Evolutionary conservation across 2,113 vertebrate genomes (phyloP).

Genomic region (Ictalurus punctatus): DNA sequence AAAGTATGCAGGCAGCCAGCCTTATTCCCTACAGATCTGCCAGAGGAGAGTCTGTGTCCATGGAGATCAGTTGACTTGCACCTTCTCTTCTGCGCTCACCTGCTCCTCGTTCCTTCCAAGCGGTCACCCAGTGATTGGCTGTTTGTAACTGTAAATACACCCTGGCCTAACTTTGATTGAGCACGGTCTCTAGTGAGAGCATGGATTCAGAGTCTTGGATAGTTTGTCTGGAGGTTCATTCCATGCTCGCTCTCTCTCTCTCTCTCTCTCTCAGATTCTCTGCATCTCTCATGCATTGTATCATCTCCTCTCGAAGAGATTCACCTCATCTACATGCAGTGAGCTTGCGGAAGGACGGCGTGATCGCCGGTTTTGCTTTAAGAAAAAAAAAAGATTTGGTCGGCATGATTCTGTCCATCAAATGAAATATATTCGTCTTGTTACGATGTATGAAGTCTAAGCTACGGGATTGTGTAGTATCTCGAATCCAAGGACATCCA

Average conservation of each 20-base stretch:
- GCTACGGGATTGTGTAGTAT: neutral
- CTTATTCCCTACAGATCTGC: neutral
- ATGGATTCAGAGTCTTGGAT: neutral
- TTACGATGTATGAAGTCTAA: neutral
- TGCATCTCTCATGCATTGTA: neutral
- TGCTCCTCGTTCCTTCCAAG: neutral
- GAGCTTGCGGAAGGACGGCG: neutral
- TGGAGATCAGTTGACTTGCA: neutral
- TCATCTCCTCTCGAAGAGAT: neutral
- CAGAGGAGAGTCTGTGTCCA: neutral
- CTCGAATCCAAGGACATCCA: neutral
- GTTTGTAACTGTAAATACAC: constrained; percentile 1
- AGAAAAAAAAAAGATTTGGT: neutral
- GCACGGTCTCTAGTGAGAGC: neutral
- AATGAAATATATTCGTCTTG: neutral
- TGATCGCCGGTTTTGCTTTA: neutral
- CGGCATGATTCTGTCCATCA: neutral
- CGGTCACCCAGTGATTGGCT: neutral
- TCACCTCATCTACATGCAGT: neutral
- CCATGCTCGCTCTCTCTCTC: neutral
- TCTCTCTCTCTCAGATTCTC: neutral
- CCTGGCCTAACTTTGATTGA: neutral
- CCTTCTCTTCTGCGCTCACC: neutral
- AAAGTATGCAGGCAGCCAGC: neutral
- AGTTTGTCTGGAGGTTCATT: neutral